These are phyloP conservation scores for Menidia menidia DNA, from an alignment of 2,797 vertebrate genomes.

Conservation along the genomic window DNA sequence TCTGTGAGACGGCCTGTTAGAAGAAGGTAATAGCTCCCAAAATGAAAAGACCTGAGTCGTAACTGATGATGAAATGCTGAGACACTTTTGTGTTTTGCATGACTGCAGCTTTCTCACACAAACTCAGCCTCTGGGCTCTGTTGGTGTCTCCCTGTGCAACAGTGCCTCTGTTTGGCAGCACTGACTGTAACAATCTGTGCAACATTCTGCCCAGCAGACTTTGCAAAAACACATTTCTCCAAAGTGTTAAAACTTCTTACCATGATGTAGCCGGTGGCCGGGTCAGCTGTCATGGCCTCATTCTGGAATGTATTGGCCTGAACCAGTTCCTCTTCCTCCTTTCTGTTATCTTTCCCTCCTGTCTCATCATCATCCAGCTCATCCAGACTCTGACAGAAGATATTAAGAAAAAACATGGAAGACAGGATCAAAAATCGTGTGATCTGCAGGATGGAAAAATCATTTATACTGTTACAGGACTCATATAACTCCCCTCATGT, in stretches of 20 bases:
- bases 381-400: constrained; percentile 88
- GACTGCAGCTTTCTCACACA: constrained; percentile 26
- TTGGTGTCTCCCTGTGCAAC: constrained; percentile 64
- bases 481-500: too few relatives aligned
- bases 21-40: background rate
- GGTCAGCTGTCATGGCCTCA: constrained; percentile 86
- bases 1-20: too few relatives aligned
- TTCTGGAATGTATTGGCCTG: constrained; percentile 96
- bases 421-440: background rate
- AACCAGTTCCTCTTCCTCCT: constrained; percentile 89
- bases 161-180: constrained; percentile 74
- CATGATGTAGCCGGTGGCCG: constrained; percentile 77
- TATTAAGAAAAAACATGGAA: background rate
- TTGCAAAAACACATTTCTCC: background rate
- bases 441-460: background rate
- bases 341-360: constrained; percentile 86
- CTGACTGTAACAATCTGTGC: constrained; percentile 26
- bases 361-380: constrained; percentile 95
- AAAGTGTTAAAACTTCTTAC: constrained; percentile 71
- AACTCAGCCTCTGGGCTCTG: constrained; percentile 29
- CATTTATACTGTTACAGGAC: too few relatives aligned
- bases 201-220: constrained; percentile 3
- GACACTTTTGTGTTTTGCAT: constrained; percentile 52
- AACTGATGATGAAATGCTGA: constrained; percentile 48
- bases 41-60: constrained; percentile 10